These are phyloP conservation scores for Telmatochromis sp. DNA, from an alignment of 2,113 vertebrate species.

Conservation along the genomic window DNA sequence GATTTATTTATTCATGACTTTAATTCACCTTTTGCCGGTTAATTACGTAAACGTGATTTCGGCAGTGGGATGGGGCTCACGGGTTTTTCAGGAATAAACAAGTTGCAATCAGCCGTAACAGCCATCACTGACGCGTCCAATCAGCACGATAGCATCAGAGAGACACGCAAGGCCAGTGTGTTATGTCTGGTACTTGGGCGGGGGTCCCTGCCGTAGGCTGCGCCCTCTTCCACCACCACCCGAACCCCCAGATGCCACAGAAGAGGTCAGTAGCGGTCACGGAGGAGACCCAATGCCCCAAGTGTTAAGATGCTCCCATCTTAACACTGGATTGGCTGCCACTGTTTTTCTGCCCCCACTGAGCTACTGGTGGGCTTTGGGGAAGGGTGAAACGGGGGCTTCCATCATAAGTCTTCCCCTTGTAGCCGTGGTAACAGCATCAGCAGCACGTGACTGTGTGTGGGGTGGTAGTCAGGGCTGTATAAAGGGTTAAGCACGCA, in stretches of 20 bases:
- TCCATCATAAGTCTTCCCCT: constrained; percentile 56
- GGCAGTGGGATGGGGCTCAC: not conserved
- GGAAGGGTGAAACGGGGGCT: constrained; percentile 8
- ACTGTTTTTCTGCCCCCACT: not conserved
- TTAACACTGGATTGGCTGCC: constrained; percentile 36
- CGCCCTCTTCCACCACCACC: not conserved
- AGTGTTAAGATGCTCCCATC: not conserved
- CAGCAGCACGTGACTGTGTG: constrained; percentile 48
- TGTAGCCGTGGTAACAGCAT: constrained; percentile 70
- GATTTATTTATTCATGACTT: constrained; percentile 10
- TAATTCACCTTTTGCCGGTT: constrained; percentile 14
- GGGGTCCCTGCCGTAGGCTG: constrained; percentile 2
- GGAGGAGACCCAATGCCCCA: constrained; percentile 11
- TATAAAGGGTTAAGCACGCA: constrained; percentile 64
- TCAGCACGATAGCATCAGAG: constrained; percentile 13
- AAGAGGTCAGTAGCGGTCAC: constrained; percentile 20
- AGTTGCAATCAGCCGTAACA: constrained; percentile 5
- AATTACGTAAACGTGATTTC: constrained; percentile 7
- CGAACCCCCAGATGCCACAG: constrained; percentile 15
- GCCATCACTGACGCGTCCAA: not conserved
- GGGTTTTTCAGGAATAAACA: constrained; percentile 13
- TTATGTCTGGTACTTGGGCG: constrained; percentile 33
- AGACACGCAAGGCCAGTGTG: constrained; percentile 9
- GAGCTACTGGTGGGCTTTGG: constrained; percentile 18
- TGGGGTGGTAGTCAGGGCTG: not conserved